A percentile compares a stretch with the other conserved stretches of the same genome.
Evolutionary conservation across 2,888 invertebrate genomes (phyloP).

Genomic region (Hylaea fasciaria): DNA sequence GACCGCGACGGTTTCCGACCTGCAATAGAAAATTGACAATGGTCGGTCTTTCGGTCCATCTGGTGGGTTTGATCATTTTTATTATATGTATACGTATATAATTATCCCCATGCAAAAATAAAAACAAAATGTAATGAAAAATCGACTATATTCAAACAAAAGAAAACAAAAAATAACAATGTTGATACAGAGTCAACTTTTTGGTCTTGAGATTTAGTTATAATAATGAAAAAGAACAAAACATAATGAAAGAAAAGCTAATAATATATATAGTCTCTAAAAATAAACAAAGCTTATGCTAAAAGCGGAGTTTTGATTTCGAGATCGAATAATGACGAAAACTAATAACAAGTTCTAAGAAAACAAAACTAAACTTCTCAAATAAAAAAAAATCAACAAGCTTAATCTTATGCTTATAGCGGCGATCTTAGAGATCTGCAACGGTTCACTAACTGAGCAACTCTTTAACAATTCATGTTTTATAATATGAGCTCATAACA

Average conservation of each 20-base stretch:
- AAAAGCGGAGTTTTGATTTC: constrained; percentile 12
- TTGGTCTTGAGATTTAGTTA: constrained; percentile 9
- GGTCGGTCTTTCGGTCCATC: constrained; percentile 56
- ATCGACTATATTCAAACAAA: constrained; percentile 56
- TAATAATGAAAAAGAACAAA: constrained; percentile 8
- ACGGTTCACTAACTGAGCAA: constrained; percentile 36
- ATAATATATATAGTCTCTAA: constrained; percentile 4
- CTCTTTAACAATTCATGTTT: constrained; percentile 62
- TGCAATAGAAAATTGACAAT: constrained; percentile 73
- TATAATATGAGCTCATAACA: constrained; percentile 31
- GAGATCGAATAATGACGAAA: constrained; percentile 6
- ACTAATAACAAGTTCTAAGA: constrained; percentile 9
- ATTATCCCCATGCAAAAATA: constrained; percentile 39
- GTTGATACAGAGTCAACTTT: constrained; percentile 8
- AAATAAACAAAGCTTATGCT: constrained; percentile 25
- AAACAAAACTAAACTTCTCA: constrained; percentile 27
- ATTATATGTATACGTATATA: constrained; percentile 5
- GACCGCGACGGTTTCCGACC: constrained; percentile 63
- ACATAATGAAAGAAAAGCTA: constrained; percentile 8
- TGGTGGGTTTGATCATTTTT: constrained; percentile 14
- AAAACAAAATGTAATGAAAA: constrained; percentile 44
- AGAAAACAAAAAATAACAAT: constrained; percentile 36
- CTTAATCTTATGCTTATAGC: constrained; percentile 18
- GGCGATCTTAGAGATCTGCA: constrained; percentile 31
- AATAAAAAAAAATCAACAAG: constrained; percentile 44